These are phyloP conservation scores for Ifrita kowaldi DNA, from an alignment of 2,113 vertebrate species.

Conservation along the genomic window DNA sequence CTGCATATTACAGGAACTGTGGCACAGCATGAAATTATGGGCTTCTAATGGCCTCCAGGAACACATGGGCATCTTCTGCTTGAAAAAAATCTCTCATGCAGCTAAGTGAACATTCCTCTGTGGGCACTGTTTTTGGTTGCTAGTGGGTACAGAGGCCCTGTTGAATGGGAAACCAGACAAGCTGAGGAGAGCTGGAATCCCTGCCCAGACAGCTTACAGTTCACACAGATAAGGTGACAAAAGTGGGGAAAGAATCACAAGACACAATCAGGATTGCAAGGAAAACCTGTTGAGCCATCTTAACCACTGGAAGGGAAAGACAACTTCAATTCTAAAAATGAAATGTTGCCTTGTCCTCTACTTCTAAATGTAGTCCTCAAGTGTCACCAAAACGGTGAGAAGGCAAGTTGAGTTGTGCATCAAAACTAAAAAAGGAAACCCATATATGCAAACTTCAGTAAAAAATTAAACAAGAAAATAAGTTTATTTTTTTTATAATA, in stretches of 20 bases:
- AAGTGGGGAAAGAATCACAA: not conserved
- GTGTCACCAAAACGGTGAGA: not conserved
- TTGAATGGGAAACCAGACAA: not conserved
- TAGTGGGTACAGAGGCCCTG: not conserved
- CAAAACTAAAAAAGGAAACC: not conserved
- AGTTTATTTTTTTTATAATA: not conserved
- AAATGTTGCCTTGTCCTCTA: not conserved
- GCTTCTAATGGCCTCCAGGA: not conserved
- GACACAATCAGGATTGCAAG: not conserved
- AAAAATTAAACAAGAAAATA: not conserved
- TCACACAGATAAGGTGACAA: not conserved
- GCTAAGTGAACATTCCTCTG: not conserved
- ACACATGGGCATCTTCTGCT: not conserved
- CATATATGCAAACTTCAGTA: not conserved
- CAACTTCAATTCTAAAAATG: not conserved
- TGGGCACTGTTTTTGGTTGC: not conserved
- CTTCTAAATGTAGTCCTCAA: not conserved
- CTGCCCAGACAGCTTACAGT: not conserved
- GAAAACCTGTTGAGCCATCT: not conserved
- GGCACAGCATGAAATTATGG: not conserved
- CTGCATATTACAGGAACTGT: not conserved
- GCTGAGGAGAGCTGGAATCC: not conserved
- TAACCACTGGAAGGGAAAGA: not conserved
- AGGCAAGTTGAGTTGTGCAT: not conserved
- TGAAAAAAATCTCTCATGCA: not conserved